A percentile compares a stretch with the other conserved stretches of the same genome.
Evolutionary conservation across 2,113 vertebrate genomes (phyloP).

Genomic region (Anolis carolinensis): DNA sequence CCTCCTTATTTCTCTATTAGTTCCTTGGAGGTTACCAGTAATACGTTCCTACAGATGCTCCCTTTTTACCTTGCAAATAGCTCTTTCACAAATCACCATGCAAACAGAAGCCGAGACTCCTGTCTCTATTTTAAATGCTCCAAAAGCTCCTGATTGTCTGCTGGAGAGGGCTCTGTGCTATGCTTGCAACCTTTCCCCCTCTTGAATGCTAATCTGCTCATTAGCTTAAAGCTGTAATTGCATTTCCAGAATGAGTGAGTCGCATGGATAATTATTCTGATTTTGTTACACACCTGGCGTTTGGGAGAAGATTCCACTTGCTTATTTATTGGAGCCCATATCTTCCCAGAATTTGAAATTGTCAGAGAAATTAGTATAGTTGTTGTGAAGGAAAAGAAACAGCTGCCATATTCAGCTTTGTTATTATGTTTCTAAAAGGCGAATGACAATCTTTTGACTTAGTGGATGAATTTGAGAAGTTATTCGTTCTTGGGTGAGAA

Average conservation of each 20-base stretch:
- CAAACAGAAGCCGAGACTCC: slow-evolving; percentile 21
- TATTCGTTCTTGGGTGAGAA: not conserved
- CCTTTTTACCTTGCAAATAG: slow-evolving; percentile 20
- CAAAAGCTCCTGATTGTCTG: slow-evolving; percentile 40
- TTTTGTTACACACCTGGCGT: slow-evolving; percentile 54
- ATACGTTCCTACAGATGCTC: slow-evolving; percentile 42
- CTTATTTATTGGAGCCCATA: not conserved
- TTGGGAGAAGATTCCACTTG: not conserved
- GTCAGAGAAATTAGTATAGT: not conserved
- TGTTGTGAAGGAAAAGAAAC: not conserved
- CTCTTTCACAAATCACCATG: slow-evolving; percentile 35
- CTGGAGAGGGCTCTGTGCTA: not conserved
- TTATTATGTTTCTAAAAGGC: not conserved
- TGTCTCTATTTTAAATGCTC: slow-evolving; percentile 45
- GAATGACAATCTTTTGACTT: not conserved
- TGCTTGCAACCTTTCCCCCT: not conserved
- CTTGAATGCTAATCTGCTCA: slow-evolving; percentile 35
- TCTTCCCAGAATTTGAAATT: not conserved
- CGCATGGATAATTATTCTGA: slow-evolving; percentile 55
- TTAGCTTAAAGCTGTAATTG: slow-evolving; percentile 34
- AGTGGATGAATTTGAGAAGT: not conserved
- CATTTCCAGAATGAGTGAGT: slow-evolving; percentile 41
- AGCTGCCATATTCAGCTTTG: not conserved
- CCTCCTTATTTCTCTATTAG: slow-evolving; percentile 53
- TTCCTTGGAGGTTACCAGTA: slow-evolving; percentile 48